Evolutionary conservation across 2,888 invertebrate species (phyloP).

Genomic region (Habrosyne pyritoides): DNA sequence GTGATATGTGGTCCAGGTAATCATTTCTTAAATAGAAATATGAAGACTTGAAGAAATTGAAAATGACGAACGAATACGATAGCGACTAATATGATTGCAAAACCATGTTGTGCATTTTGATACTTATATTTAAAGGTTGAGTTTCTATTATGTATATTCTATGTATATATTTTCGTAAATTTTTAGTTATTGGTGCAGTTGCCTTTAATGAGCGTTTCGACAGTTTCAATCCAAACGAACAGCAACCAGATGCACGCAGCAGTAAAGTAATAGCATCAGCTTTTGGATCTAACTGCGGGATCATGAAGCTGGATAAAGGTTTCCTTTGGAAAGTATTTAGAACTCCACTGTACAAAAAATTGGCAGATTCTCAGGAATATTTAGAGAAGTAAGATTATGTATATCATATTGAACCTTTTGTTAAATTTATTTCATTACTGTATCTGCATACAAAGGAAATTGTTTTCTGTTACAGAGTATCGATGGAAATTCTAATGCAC

Average conservation of each 20-base stretch:
- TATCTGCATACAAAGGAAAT: too few relatives aligned
- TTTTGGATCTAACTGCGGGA: conserved; percentile 87
- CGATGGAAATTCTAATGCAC: conserved; percentile 85
- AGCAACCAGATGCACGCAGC: conserved; percentile 83
- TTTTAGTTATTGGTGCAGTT: conserved; percentile 89
- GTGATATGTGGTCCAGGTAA: too few relatives aligned
- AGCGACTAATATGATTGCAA: too few relatives aligned
- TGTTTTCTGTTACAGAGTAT: conserved; percentile 76
- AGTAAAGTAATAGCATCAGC: conserved; percentile 89
- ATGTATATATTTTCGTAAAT: conserved; percentile 10
- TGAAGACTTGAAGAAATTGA: too few relatives aligned
- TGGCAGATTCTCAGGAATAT: conserved; percentile 86
- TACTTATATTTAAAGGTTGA: too few relatives aligned
- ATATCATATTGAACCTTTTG: not conserved
- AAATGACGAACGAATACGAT: too few relatives aligned
- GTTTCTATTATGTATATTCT: too few relatives aligned
- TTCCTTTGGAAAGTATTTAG: conserved; percentile 88
- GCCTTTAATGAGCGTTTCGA: conserved; percentile 88
- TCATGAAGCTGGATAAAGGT: conserved; percentile 88
- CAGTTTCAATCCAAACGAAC: conserved; percentile 86
- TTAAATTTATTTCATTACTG: conserved; percentile 5
- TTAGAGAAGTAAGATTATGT: conserved; percentile 84
- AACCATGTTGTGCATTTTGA: too few relatives aligned
- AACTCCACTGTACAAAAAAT: conserved; percentile 88
- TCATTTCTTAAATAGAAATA: too few relatives aligned